A percentile compares a stretch with the other conserved stretches of the same genome.
phyloP scores from a whole-genome alignment of 1,140 invertebrate species.

The Trissolcus basalis region DNA sequence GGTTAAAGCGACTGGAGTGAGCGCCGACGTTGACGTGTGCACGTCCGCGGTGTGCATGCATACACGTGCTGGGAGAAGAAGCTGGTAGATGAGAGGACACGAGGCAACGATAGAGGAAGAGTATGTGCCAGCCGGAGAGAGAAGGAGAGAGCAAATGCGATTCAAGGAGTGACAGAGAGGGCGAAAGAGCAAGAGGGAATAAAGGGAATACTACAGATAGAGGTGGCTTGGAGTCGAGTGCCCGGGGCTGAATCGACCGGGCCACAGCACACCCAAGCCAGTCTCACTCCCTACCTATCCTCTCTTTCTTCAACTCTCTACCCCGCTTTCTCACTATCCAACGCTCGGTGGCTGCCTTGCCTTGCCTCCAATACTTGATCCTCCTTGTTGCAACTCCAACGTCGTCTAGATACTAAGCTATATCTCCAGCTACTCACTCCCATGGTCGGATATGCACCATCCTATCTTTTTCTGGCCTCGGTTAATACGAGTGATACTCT shows the following conservation, averaged over 20 bases:
- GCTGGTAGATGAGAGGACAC: constrained; percentile 24
- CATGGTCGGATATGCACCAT: constrained; percentile 12
- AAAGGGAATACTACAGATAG: constrained; percentile 71
- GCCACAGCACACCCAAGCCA: constrained; percentile 72
- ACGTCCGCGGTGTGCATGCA: constrained; percentile 41
- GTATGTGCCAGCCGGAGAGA: constrained; percentile 28
- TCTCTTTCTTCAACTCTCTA: constrained; percentile 61
- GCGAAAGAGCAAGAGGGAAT: constrained; percentile 55
- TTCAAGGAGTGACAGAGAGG: constrained; percentile 46
- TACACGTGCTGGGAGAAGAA: constrained; percentile 45
- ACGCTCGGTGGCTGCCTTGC: constrained; percentile 57
- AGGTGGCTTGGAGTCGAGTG: constrained; percentile 71
- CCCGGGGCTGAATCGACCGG: constrained; percentile 75
- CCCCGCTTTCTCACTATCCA: constrained; percentile 59
- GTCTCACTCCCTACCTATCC: constrained; percentile 67
- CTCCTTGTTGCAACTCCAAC: constrained; percentile 49
- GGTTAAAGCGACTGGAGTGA: constrained; percentile 34
- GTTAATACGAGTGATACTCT: constrained; percentile 36
- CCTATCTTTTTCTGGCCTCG: constrained; percentile 1
- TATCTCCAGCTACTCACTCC: constrained; percentile 19
- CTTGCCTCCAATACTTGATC: constrained; percentile 61
- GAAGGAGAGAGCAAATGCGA: constrained; percentile 37
- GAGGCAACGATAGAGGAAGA: constrained; percentile 15
- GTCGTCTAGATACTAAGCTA: constrained; percentile 5
- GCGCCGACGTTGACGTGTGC: constrained; percentile 45